A percentile compares a stretch with the other conserved stretches of the same genome.
These are phyloP conservation scores for Cotesia glomerata DNA, from an alignment of 1,140 invertebrate species.

Conservation along the genomic window DNA sequence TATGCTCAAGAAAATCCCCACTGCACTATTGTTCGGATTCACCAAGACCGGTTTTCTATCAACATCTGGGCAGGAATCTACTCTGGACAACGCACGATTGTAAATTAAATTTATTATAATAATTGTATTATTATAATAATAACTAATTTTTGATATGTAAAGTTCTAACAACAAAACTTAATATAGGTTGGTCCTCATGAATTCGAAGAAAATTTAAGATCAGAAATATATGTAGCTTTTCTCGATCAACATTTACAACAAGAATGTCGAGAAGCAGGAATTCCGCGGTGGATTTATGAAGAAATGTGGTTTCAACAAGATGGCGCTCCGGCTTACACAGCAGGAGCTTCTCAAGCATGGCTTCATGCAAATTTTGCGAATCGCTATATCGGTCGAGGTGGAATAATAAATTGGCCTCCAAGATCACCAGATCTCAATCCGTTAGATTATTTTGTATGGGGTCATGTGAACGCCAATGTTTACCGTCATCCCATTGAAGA, in stretches of 20 bases:
- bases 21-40: slow-evolving; percentile 40
- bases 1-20: slow-evolving; percentile 54
- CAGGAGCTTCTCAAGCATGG: neutral
- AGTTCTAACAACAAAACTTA: neutral
- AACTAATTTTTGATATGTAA: no score
- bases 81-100: slow-evolving; percentile 10
- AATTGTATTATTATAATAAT: no score
- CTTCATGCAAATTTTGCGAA: neutral
- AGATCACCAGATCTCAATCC: no score
- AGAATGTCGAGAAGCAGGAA: no score
- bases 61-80: slow-evolving; percentile 51
- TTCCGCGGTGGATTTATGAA: neutral
- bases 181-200: neutral
- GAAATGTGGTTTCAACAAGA: slow-evolving; percentile 40
- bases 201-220: no score
- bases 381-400: slow-evolving; percentile 14
- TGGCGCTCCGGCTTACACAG: slow-evolving; percentile 27
- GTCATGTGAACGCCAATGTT: no score
- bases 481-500: no score
- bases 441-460: no score
- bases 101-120: no score
- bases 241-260: no score
- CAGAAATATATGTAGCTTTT: no score
- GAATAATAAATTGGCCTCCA: no score
- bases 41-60: slow-evolving; percentile 49